Evolutionary conservation across 2,888 invertebrate species (phyloP).

Genomic region (Andrena minutula): DNA sequence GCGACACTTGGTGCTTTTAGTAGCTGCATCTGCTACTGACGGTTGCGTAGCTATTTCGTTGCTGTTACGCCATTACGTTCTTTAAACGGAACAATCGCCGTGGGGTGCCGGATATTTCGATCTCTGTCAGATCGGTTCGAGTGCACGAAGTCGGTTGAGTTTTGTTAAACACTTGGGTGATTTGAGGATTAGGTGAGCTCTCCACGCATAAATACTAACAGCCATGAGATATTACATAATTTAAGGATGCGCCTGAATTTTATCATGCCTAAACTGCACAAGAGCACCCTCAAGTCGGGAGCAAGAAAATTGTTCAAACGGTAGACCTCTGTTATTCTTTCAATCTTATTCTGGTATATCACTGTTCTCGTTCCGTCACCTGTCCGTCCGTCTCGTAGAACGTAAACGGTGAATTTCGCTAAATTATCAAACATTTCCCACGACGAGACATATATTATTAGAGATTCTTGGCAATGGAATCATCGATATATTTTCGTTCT

Average conservation of each 20-base stretch:
- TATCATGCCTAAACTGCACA: conserved; percentile 69
- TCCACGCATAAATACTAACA: conserved; percentile 33
- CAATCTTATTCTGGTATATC: not conserved
- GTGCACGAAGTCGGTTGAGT: conserved; percentile 5
- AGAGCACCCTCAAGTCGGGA: conserved; percentile 65
- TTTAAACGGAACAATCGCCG: conserved; percentile 38
- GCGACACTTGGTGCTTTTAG: too few relatives aligned
- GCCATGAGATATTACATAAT: conserved; percentile 27
- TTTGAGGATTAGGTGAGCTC: conserved; percentile 65
- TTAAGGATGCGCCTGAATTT: conserved; percentile 27
- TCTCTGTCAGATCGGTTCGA: conserved; percentile 42
- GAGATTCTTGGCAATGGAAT: conserved; percentile 45
- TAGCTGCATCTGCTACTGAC: not conserved
- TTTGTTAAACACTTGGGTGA: conserved; percentile 34
- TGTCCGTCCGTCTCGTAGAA: not conserved
- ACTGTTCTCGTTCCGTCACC: conserved; percentile 3
- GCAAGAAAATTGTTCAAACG: conserved; percentile 74
- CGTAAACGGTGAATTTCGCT: not conserved
- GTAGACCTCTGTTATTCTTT: conserved; percentile 66
- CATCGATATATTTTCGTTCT: conserved; percentile 68
- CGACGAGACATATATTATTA: not conserved
- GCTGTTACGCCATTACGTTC: conserved; percentile 19
- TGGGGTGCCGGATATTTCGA: conserved; percentile 24
- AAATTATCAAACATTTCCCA: conserved; percentile 2
- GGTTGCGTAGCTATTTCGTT: not conserved